A percentile compares a stretch with the other conserved stretches of the same genome.
phyloP scores from a whole-genome alignment of 2,113 vertebrate species.

The Calonectris borealis region DNA sequence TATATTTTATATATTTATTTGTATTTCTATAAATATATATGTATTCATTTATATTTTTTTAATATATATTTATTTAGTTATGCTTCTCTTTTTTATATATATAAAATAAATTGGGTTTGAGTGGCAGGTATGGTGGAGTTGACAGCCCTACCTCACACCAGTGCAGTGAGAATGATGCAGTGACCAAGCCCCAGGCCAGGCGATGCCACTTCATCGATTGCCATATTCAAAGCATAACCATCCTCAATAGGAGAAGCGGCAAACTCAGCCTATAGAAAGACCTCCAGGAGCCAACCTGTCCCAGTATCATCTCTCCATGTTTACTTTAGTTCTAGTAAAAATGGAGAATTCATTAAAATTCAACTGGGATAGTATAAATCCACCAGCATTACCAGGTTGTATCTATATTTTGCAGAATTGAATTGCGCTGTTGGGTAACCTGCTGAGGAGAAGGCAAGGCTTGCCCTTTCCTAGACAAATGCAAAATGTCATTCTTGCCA shows the following conservation, averaged over 20 bases:
- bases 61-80: neutral
- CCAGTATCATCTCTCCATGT: accelerated
- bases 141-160: neutral
- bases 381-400: too few relatives aligned
- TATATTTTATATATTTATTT: too few relatives aligned
- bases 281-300: neutral
- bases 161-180: too few relatives aligned
- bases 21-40: too few relatives aligned
- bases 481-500: neutral
- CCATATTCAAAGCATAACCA: neutral
- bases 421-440: neutral
- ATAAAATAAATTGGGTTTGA: neutral
- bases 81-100: too few relatives aligned
- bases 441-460: neutral
- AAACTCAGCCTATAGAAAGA: neutral
- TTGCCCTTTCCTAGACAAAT: neutral
- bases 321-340: neutral
- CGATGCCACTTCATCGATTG: neutral
- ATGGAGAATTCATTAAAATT: neutral
- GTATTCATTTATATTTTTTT: too few relatives aligned
- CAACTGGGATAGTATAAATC: neutral
- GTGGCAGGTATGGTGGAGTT: neutral
- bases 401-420: neutral
- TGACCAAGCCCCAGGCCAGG: neutral
- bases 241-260: neutral